Percentiles rank a stretch among this genome's conserved stretches.
These are phyloP conservation scores for Drosophila prostipennis DNA, from an alignment of 2,888 invertebrate species.

Conservation along the genomic window DNA sequence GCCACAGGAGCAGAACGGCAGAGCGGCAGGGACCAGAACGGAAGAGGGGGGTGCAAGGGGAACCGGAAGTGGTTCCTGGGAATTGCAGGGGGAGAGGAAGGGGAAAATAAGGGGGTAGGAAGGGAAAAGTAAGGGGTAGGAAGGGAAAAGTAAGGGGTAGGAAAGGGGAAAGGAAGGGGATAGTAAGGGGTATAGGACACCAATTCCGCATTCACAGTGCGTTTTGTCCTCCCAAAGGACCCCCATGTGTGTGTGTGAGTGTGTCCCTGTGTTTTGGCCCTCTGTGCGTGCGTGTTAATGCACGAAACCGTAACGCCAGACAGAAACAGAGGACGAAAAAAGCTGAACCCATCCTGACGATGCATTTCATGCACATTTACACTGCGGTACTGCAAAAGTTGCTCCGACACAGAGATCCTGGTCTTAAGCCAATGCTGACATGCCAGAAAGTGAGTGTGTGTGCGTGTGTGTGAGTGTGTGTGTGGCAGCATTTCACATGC, in stretches of 20 bases:
- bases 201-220: conserved; percentile 65
- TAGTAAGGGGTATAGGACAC: conserved; percentile 18
- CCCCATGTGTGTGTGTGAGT: conserved; percentile 2
- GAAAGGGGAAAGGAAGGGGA: too few relatives aligned
- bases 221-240: conserved; percentile 60
- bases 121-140: background rate
- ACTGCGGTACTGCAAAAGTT: conserved; percentile 35
- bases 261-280: background rate
- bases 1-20: conserved; percentile 26
- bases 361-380: conserved; percentile 58
- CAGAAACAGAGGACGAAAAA: conserved; percentile 3
- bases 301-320: conserved; percentile 71
- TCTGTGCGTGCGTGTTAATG: conserved; percentile 74
- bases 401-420: conserved; percentile 47
- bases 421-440: conserved; percentile 65
- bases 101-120: background rate
- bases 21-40: conserved; percentile 23
- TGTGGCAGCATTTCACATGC: conserved; percentile 56
- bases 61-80: background rate
- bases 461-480: conserved; percentile 13
- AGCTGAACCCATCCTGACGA: conserved; percentile 15
- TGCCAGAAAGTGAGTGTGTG: conserved; percentile 29
- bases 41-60: conserved; percentile 24
- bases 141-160: background rate
- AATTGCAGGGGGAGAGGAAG: background rate